Base-by-base conservation (phyloP, 1,140 invertebrate genomes). In the Bombus pyrosoma region DNA sequence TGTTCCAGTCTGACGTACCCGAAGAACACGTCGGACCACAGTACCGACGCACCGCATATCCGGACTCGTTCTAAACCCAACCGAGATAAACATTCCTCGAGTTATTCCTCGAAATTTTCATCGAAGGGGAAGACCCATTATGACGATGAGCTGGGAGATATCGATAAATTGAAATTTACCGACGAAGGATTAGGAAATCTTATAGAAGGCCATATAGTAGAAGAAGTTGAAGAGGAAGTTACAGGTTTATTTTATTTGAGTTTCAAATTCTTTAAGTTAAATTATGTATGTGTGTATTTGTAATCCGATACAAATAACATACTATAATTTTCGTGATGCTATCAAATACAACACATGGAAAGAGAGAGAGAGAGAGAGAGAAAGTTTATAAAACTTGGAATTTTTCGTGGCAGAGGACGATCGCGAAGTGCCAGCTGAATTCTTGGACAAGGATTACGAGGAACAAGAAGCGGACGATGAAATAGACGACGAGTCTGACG, bases 391-490 rank as follows among this genome's bases (percentile, higher is more conserved):
- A 81, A 25, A 41, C 12, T 22, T 37, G 32, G 12, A 22, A 69
- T 34, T 66, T 66, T 10, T 22, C n/a, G 2, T 28, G 53, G 41
- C 78, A 81, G 90, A 90, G 28, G 91, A 92, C 0, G 86, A 89
- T 84, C 83, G 39, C 22, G 90, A 87, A 25, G 86, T 87, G 39
- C 2, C 47, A 41, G 80, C 28, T n/a, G 87, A 87, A 28, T 86
- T 71, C 34, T n/a, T 75, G n/a, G 73, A 85, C 64, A 92, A 91
- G 59, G 86, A 91, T 47, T 91, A 91, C 47, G 88, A 91, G 41
- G 92, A 92, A 59, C 89, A 91, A 12, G 91, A 91, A 57, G 85
- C 81, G 8, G 91, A 92, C 41, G 91, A 92, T 41, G 91, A 92
- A 32, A 81, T 89, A 47, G 92, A 92, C 28, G 91, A 92, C 13